Evolutionary conservation across 1,140 invertebrate species (phyloP), one percentile per base, ranked within the genome.

Genomic region (Leptinotarsa undecemlineata): DNA sequence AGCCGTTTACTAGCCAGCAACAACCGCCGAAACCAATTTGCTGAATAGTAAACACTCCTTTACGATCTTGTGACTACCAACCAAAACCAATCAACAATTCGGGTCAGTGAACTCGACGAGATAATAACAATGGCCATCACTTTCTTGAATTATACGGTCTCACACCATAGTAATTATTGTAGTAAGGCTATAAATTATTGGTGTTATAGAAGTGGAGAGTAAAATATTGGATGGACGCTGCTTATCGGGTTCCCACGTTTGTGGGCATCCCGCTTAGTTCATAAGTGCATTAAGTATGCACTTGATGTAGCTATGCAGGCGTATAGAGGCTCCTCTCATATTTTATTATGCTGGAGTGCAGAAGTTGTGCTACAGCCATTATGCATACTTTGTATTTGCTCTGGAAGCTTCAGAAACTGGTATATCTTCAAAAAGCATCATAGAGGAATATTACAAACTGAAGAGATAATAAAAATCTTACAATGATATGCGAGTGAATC

Each of bases 181-280:
- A 19, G 13, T 64, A 20, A 19, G 14, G 62, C 62, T 26, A 64
- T 64, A 64, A 64, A 64, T 64, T 64, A 64, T 64, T 64, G 14
- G 51, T 57, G 51, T 64, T 64, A 26, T 64, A 64, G 62, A 23
- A 26, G 62, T 26, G 20, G 20, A 20, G 62, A 26, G 62, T 26
- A 23, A 13, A 19, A 26, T 64, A 64, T 19, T 64, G 62, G 62
- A 23, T 17, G 23, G 62, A 64, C 20, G 14, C 62, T n/a, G 47
- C n/a, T 48, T 21, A 70, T 70, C 42, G 21, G 19, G 68, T 70
- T 70, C 68, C 48, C 68, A 70, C 68, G 68, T 21, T 70, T 14
- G 23, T 48, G 20, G 4, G 23, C 68, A 47, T 57, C 48, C 26
- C 48, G 51, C 14, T 17, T 17, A 17, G n/a, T 70, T 70, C 68